A percentile compares a stretch with the other conserved stretches of the same genome.
phyloP scores from a whole-genome alignment of 2,113 vertebrate species.

The Rafetus swinhoei region DNA sequence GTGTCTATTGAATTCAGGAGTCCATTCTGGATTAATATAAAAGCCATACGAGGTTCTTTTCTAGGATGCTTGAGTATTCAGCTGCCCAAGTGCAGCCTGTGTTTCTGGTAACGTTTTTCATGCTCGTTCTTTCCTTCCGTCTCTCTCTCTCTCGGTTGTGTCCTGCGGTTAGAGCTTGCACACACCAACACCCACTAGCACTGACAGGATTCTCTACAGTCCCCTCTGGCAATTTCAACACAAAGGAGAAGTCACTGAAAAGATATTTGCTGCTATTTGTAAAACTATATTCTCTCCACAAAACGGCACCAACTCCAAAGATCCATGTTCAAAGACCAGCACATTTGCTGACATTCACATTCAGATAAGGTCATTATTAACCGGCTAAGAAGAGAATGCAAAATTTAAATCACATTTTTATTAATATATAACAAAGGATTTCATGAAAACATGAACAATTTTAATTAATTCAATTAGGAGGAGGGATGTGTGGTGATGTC shows the following conservation, averaged over 20 bases:
- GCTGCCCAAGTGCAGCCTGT: neutral
- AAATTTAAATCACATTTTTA: neutral
- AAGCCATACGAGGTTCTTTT: constrained; percentile 36
- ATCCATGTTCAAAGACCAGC: neutral
- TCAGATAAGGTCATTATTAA: neutral
- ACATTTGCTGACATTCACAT: neutral
- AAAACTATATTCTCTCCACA: constrained; percentile 3
- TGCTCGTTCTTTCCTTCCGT: neutral
- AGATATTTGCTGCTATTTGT: constrained; percentile 22
- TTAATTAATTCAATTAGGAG: constrained; percentile 6
- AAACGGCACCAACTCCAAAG: neutral
- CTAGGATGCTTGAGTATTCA: constrained; percentile 24
- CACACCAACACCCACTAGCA: constrained; percentile 19
- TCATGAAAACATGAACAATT: constrained; percentile 13
- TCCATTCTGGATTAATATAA: constrained; percentile 15
- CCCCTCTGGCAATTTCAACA: constrained; percentile 43
- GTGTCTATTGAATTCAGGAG: constrained; percentile 33
- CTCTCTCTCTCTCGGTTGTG: constrained; percentile 27
- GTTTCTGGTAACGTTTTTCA: constrained; percentile 33
- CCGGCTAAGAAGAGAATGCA: neutral
- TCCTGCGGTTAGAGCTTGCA: constrained; percentile 22
- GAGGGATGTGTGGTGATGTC: constrained; percentile 3
- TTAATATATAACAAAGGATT: neutral
- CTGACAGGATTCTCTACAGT: constrained; percentile 17
- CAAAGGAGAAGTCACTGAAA: constrained; percentile 24